Evolutionary conservation across 1,140 invertebrate species (phyloP).

Genomic region (Calephelis virginiensis): DNA sequence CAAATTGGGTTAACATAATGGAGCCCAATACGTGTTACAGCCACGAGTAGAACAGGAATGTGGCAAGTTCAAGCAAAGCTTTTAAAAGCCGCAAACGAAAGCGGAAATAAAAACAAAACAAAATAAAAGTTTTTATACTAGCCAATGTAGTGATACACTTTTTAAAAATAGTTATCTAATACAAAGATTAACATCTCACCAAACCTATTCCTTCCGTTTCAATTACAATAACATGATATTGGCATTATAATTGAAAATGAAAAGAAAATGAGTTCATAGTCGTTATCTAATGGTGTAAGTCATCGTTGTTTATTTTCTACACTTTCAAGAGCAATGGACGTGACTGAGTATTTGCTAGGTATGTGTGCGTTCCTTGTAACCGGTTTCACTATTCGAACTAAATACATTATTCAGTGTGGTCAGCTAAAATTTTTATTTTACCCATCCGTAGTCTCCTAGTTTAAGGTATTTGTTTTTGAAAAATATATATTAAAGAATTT

Average conservation of each 20-base stretch:
- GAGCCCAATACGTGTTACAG: too few species aligned
- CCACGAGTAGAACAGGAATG: too few species aligned
- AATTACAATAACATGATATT: not conserved
- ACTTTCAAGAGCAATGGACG: slow-evolving; percentile 42
- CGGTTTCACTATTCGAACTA: slow-evolving; percentile 61
- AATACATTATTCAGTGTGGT: slow-evolving; percentile 37
- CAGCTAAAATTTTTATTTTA: too few species aligned
- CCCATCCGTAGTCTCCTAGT: too few species aligned
- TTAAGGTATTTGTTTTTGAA: not conserved
- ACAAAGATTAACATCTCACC: not conserved
- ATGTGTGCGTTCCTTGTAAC: slow-evolving; percentile 40
- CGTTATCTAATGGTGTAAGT: slow-evolving; percentile 16
- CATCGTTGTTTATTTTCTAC: slow-evolving; percentile 34
- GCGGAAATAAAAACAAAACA: too few species aligned
- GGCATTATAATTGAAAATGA: slow-evolving; percentile 8
- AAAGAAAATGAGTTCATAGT: not conserved
- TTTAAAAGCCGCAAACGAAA: too few species aligned
- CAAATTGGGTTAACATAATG: too few species aligned
- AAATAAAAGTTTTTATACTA: too few species aligned
- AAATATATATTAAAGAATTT: too few species aligned
- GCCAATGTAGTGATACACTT: too few species aligned
- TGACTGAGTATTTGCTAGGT: slow-evolving; percentile 44
- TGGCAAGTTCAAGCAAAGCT: too few species aligned
- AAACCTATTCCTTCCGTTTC: not conserved
- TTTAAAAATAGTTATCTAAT: not conserved